Evolutionary conservation across 2,888 invertebrate species (phyloP), one percentile per base, ranked within the genome.

Genomic region (Ormyrus pomaceus): DNA sequence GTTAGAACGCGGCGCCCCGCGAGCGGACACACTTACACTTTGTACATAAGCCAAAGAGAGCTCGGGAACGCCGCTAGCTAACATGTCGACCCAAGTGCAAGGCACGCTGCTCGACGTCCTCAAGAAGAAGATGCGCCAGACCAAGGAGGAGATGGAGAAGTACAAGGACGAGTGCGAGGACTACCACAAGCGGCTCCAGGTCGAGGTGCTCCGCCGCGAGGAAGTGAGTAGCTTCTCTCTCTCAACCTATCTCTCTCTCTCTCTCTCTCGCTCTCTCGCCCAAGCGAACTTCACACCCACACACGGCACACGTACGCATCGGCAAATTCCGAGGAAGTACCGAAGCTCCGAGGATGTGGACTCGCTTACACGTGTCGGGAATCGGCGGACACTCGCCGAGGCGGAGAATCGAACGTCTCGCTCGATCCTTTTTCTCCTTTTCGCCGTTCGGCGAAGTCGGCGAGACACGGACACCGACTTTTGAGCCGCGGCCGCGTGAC

Each of bases 111-210:
- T 99, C 92, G 98, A 98, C 93, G 97, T 98, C 90, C 94, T 99
- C 90, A 99, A 99, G 95, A 98, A 98, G 95, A 99, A 99, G 95
- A 99, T 99, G 99, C 95, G 98, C 88, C 97, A 98, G 92, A 97
- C 98, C 88, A 98, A 98, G 93, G 98, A 98, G 92, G 99, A 99
- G 94, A 97, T 98, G 95, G 99, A 99, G 92, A 96, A 97, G 92
- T 97, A 97, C 93, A 98, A 97, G 93, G 99, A 99, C 92, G 97
- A 98, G 92, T 97, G 97, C 92, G 98, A 98, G 92, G 97, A 98
- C 92, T 96, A 95, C 92, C 96, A 97, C 92, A 96, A 97, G 94
- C 95, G 97, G 92, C 94, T 98, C 91, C 97, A 98, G 93, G 94
- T 96, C 91, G 98, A 98, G 94, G 94, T 97, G 92, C 96, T 97